Evolutionary conservation across 2,888 invertebrate species (phyloP).

Genomic region (Phasia obesa): DNA sequence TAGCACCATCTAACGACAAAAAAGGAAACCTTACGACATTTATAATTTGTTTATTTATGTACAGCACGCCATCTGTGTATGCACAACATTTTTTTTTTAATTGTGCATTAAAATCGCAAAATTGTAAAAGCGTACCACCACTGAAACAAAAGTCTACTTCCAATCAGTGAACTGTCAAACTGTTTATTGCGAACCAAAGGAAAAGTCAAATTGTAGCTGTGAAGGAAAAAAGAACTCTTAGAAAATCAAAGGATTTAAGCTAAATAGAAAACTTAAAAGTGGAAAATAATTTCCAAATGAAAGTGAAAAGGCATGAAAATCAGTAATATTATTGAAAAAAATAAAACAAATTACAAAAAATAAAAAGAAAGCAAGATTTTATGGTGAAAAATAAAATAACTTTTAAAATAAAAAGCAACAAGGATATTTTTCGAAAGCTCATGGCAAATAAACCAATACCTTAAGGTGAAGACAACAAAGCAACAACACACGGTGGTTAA

Average conservation of each 20-base stretch:
- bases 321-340: slow-evolving; percentile 9
- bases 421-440: slow-evolving; percentile 11
- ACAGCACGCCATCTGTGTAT: too few species aligned
- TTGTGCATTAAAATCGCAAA: background rate
- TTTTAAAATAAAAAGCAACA: slow-evolving; percentile 3
- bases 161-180: slow-evolving; percentile 64
- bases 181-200: slow-evolving; percentile 38
- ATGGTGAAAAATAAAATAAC: background rate
- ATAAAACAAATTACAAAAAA: background rate
- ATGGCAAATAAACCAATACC: slow-evolving; percentile 37
- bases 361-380: background rate
- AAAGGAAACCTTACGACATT: too few species aligned
- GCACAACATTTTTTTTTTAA: too few species aligned
- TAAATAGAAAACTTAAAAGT: slow-evolving; percentile 1
- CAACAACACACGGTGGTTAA: slow-evolving; percentile 3
- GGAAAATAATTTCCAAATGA: background rate
- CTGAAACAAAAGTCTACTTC: slow-evolving; percentile 20
- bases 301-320: slow-evolving; percentile 1
- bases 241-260: slow-evolving; percentile 19
- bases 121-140: background rate
- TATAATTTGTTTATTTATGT: too few species aligned
- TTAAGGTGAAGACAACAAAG: slow-evolving; percentile 10
- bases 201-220: slow-evolving; percentile 53
- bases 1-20: too few species aligned
- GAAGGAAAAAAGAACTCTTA: slow-evolving; percentile 32